Evolutionary conservation across 2,797 vertebrate species (phyloP), one percentile per base, ranked within the genome.

Genomic region (Emydoidea blandingii): DNA sequence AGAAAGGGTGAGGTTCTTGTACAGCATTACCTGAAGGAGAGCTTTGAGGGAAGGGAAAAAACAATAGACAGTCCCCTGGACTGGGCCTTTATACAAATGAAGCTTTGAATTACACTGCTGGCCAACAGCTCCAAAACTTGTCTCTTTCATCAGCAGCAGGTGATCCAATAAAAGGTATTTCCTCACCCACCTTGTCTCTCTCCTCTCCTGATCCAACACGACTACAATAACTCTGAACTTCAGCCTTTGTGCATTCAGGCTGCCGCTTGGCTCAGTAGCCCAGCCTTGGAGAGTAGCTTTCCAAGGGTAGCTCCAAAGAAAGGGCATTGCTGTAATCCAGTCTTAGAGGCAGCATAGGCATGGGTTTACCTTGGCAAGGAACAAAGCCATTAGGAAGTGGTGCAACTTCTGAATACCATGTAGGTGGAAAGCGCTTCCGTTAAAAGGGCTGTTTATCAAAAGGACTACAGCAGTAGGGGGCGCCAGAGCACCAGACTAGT

Each of bases 1-100:
- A 96, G 92, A 97, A 97, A 79, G 99, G 99, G 99, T 99, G 97
- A 98, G 96, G 15, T 6, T 29, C 25, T 49, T 27, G 3, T 18
- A 29, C 8, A 49, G 57, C 25, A 47, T n/a, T 31, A 16, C 27
- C 18, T 11, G 29, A 59, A 37, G 25, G 34, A 50, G 53, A 25
- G 18, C 81, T 56, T 34, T 52, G 81, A 11, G 27, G 44, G 18
- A 12, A 14, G 27, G 11, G 54, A 3, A 16, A 27, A 29, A 57
- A 21, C 5, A 19, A 53, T 6, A 1, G n/a, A n/a, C 5, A 12
- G 47, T 11, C 34, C 31, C 34, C 4, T 53, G 49, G 49, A 31
- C 72, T 76, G 23, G 31, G 8, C 29, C 50, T 53, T 47, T 25
- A 80, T 41, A 29, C 72, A 14, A 41, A 27, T 6, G 37, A 44